Evolutionary conservation across 1,140 invertebrate species (phyloP).

Genomic region (Brachionus angularis): DNA sequence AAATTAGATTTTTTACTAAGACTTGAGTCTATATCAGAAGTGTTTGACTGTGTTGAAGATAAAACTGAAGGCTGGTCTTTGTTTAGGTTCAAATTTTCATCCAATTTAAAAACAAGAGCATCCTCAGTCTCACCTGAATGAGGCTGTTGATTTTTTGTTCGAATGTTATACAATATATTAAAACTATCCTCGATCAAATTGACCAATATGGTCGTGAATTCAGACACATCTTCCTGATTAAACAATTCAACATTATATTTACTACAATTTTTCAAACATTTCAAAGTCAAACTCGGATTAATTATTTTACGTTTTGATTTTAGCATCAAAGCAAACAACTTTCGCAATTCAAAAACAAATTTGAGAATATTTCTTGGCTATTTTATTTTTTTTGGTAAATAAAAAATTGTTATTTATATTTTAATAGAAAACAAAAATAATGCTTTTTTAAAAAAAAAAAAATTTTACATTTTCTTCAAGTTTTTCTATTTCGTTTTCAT

Average conservation of each 20-base stretch:
- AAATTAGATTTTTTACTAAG: too few relatives aligned
- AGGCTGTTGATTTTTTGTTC: not conserved
- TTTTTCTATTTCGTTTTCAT: not conserved
- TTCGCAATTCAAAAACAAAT: conserved; percentile 58
- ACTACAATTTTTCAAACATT: conserved; percentile 37
- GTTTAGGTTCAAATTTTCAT: conserved; percentile 7
- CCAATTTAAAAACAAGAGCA: conserved; percentile 4
- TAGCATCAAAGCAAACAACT: conserved; percentile 60
- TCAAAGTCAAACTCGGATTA: conserved; percentile 59
- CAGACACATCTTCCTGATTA: conserved; percentile 37
- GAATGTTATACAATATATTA: not conserved
- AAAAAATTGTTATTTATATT: not conserved
- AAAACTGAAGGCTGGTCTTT: not conserved
- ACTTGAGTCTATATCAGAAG: not conserved
- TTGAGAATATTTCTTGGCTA: conserved; percentile 53
- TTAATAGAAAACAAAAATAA: too few relatives aligned
- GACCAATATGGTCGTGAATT: conserved; percentile 32
- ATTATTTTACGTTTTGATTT: conserved; percentile 59
- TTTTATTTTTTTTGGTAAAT: conserved; percentile 8
- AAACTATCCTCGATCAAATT: conserved; percentile 40
- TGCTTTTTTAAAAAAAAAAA: not conserved
- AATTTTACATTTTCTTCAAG: conserved; percentile 14
- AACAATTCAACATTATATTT: conserved; percentile 35
- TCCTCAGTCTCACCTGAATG: not conserved
- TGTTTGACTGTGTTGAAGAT: not conserved